Conservation (phyloP, 2,888 invertebrate genomes). For the Griposia aprilina region DNA sequence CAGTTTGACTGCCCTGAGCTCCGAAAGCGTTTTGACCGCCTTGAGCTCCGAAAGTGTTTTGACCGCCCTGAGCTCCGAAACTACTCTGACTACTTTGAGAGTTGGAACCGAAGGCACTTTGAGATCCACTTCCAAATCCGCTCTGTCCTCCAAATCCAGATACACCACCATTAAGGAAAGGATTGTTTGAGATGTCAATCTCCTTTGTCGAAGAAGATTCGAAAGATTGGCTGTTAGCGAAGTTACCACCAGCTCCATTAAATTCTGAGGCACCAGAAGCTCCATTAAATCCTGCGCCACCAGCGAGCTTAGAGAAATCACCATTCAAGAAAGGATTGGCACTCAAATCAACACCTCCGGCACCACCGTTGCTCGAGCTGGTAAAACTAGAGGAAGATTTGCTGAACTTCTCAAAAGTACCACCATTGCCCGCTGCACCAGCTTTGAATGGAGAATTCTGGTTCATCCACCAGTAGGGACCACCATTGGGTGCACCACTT, state of each 20-base stretch:
- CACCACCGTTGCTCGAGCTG: conserved; percentile 67
- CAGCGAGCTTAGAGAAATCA: conserved; percentile 74
- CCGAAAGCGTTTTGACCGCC: conserved; percentile 52
- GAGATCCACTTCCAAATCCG: conserved; percentile 57
- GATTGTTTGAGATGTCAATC: conserved; percentile 80
- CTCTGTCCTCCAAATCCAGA: conserved; percentile 50
- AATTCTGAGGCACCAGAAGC: conserved; percentile 63
- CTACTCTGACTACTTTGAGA: conserved; percentile 42
- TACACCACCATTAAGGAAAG: conserved; percentile 77
- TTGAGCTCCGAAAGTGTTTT: conserved; percentile 35
- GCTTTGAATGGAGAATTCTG: conserved; percentile 91
- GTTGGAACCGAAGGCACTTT: conserved; percentile 23
- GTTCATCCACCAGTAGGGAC: conserved; percentile 92
- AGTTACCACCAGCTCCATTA: conserved; percentile 40
- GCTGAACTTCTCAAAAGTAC: conserved; percentile 81
- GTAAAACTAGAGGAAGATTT: conserved; percentile 78
- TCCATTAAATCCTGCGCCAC: conserved; percentile 52
- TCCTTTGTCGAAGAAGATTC: conserved; percentile 68
- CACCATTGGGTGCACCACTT: conserved; percentile 77
- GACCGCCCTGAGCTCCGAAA: conserved; percentile 34
- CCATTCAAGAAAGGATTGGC: conserved; percentile 82
- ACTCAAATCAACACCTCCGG: conserved; percentile 71
- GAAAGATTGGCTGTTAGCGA: conserved; percentile 39
- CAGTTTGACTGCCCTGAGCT: conserved; percentile 18
- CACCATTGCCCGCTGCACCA: conserved; percentile 72